Conservation (phyloP, 2,797 vertebrate genomes). For the Anisognathus igniventris region DNA sequence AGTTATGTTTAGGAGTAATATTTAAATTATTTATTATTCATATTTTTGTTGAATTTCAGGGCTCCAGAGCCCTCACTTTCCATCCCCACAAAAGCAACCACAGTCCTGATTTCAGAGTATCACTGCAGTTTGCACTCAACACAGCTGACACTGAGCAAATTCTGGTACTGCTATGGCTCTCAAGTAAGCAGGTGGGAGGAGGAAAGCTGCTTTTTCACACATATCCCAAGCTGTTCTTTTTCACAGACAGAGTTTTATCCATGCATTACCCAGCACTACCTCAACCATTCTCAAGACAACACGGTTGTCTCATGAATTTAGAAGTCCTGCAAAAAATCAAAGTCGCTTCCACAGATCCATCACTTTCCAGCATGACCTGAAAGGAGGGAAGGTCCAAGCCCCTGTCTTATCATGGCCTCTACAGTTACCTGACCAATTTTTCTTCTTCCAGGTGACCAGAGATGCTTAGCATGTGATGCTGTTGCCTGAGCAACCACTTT, state of each 20-base stretch:
- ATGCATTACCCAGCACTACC: accelerated
- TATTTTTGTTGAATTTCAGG: not conserved
- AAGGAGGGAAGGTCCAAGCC: not conserved
- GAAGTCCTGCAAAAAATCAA: not conserved
- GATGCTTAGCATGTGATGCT: not conserved
- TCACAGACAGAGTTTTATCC: not conserved
- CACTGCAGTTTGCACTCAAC: not conserved
- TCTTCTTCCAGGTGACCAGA: not conserved
- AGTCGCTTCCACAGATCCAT: not conserved
- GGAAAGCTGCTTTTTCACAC: not conserved
- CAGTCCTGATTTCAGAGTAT: not conserved
- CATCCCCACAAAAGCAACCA: not conserved
- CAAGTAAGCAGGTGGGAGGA: not conserved
- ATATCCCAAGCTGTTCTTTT: not conserved
- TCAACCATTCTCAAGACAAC: not conserved
- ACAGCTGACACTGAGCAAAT: not conserved
- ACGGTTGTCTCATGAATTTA: not conserved
- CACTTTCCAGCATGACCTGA: not conserved
- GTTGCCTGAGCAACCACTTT: not conserved
- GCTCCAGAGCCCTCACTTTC: not conserved
- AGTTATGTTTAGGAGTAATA: not conserved
- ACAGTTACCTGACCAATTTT: not conserved
- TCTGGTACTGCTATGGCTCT: not conserved
- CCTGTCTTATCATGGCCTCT: accelerated
- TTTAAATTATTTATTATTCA: not conserved